These are phyloP conservation scores for Monoplex corrugatus DNA, from an alignment of 2,888 invertebrate genomes.

Conservation along the genomic window DNA sequence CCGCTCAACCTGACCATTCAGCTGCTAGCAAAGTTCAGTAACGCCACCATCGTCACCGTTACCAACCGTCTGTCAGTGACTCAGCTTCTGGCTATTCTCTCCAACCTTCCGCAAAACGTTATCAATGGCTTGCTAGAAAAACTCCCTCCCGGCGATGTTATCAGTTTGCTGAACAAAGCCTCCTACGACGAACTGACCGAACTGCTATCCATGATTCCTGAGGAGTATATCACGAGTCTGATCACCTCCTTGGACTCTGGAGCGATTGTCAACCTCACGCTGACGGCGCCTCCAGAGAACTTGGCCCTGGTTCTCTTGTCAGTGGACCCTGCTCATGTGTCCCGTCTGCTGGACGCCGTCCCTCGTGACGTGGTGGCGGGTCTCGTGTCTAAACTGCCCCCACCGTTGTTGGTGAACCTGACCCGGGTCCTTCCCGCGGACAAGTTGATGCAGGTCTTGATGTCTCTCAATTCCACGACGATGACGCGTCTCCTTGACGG, in stretches of 20 bases:
- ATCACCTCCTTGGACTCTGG: not conserved
- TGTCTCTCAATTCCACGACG: not conserved
- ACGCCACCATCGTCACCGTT: slow-evolving; percentile 19
- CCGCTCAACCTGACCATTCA: not conserved
- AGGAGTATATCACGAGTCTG: not conserved
- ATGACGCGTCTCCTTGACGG: not conserved
- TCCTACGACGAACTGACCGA: not conserved
- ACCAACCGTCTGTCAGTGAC: not conserved
- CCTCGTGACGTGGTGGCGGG: not conserved
- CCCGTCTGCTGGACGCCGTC: not conserved
- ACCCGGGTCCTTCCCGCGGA: not conserved
- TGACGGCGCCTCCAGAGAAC: not conserved
- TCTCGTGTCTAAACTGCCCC: slow-evolving; percentile 3
- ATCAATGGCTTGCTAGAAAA: not conserved
- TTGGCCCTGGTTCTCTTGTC: slow-evolving; percentile 8
- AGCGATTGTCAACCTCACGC: not conserved
- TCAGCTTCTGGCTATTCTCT: not conserved
- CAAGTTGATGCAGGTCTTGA: not conserved
- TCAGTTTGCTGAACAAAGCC: not conserved
- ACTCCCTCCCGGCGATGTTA: not conserved
- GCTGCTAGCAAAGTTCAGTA: not conserved
- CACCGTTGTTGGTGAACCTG: not conserved
- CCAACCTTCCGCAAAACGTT: not conserved
- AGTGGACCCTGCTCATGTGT: not conserved
- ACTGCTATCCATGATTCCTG: slow-evolving; percentile 7